Conservation (phyloP, 2,113 vertebrate species). For the Acanthochromis polyacanthus region DNA sequence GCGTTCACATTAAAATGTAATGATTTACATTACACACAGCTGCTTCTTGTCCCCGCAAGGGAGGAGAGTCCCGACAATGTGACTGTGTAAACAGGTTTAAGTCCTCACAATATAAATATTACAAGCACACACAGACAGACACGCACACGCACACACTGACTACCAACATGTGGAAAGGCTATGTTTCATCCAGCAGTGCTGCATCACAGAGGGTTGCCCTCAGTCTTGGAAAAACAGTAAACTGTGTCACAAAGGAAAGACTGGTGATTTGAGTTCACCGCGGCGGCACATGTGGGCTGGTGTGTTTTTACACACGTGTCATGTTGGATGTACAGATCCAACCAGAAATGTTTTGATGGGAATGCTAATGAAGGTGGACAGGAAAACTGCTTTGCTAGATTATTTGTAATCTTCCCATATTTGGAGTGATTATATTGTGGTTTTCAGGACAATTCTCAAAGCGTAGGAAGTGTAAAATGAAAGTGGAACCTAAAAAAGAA, state of each 20-base stretch:
- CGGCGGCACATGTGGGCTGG: slow-evolving; percentile 28
- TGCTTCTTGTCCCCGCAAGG: neutral
- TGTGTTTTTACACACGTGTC: slow-evolving; percentile 27
- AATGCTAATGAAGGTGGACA: neutral
- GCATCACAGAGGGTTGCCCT: slow-evolving; percentile 19
- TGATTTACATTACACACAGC: neutral
- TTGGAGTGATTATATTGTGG: neutral
- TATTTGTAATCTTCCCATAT: neutral
- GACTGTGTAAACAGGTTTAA: neutral
- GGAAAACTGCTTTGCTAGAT: neutral
- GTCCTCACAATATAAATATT: slow-evolving; percentile 4
- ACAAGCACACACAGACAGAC: neutral
- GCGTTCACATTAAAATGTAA: neutral
- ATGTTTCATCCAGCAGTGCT: slow-evolving; percentile 47
- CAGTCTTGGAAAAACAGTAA: slow-evolving; percentile 60
- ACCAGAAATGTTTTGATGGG: neutral
- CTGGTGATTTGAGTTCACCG: slow-evolving; percentile 33
- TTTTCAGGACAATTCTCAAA: neutral
- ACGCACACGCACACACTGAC: neutral
- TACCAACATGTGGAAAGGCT: slow-evolving; percentile 39
- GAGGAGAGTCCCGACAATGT: neutral
- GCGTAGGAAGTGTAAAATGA: neutral
- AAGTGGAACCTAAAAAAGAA: neutral
- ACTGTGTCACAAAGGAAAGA: slow-evolving; percentile 42
- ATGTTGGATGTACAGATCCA: neutral